Conservation (phyloP, 2,888 invertebrate species). For the Hydraecia micacea region DNA sequence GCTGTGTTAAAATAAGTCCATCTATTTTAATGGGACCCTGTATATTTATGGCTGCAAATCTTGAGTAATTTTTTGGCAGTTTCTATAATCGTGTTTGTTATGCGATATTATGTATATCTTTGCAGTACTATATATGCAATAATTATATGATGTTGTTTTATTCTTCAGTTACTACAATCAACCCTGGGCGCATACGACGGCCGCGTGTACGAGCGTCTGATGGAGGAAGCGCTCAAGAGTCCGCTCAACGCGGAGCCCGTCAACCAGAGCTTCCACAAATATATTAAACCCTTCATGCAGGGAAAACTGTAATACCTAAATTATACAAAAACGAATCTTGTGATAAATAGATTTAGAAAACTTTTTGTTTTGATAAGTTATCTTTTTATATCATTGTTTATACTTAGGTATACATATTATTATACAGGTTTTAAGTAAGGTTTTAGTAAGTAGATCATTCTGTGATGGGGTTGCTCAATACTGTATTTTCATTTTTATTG, state of each 20-base stretch:
- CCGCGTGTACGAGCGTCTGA: slow-evolving; percentile 94
- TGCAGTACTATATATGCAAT: background rate
- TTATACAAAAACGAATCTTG: background rate
- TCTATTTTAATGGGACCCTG: no score
- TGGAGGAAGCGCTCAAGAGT: slow-evolving; percentile 94
- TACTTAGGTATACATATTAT: no score
- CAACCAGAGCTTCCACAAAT: slow-evolving; percentile 92
- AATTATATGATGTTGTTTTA: no score
- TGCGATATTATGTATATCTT: background rate
- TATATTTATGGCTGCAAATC: background rate
- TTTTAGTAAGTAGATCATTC: background rate
- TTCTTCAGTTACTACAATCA: slow-evolving; percentile 86
- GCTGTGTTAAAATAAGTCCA: no score
- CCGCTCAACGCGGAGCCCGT: slow-evolving; percentile 94
- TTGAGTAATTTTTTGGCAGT: background rate
- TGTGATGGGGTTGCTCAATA: slow-evolving; percentile 44
- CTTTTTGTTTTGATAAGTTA: background rate
- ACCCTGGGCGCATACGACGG: slow-evolving; percentile 95
- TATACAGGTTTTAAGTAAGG: no score
- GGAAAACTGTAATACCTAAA: slow-evolving; percentile 90
- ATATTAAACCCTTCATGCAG: slow-evolving; percentile 94
- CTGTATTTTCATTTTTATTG: background rate
- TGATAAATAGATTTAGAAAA: slow-evolving; percentile 15
- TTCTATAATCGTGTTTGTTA: background rate
- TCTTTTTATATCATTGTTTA: background rate